Conservation (phyloP, 2,113 vertebrate genomes). For the Tursiops truncatus region DNA sequence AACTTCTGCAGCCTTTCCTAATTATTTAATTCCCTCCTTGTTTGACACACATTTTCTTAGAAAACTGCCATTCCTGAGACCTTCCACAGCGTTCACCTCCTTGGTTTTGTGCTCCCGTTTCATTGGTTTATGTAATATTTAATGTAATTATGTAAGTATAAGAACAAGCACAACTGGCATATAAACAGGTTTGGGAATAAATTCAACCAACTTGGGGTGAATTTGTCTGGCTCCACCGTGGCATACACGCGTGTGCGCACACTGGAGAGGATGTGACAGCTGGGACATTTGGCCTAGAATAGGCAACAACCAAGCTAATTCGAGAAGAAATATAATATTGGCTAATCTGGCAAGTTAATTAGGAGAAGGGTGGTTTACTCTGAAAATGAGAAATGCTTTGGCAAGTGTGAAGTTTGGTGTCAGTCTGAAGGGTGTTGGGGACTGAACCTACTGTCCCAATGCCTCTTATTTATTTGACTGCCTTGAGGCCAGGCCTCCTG, state of each 20-base stretch:
- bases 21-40: not conserved
- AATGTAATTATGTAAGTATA: not conserved
- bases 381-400: rapidly evolving
- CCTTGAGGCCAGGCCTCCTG: not conserved
- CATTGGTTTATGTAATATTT: not conserved
- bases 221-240: rapidly evolving
- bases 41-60: not conserved
- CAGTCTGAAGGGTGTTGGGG: not conserved
- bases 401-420: rapidly evolving
- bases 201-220: not conserved
- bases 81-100: not conserved
- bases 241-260: rapidly evolving
- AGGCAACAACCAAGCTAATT: not conserved
- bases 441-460: no score
- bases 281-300: rapidly evolving
- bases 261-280: rapidly evolving
- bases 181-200: not conserved
- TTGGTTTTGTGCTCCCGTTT: not conserved
- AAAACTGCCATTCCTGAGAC: not conserved
- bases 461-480: not conserved
- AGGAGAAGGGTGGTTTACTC: not conserved
- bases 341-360: rapidly evolving
- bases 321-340: not conserved
- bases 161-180: not conserved
- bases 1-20: not conserved